Evolutionary conservation across 1,140 invertebrate species (phyloP).

Genomic region (Plodia interpunctella): DNA sequence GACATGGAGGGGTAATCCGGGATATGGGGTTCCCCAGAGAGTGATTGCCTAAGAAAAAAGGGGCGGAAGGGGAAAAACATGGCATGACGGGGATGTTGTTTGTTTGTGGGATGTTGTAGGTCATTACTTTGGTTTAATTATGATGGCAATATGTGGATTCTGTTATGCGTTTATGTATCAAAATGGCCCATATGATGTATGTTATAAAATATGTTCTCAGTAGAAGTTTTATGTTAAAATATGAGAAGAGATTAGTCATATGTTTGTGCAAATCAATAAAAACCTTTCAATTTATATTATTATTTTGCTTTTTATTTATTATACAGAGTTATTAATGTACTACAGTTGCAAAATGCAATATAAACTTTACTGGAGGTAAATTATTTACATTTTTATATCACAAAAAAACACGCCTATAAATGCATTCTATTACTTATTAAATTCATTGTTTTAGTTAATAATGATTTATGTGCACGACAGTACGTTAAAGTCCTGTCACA

Average conservation of each 20-base stretch:
- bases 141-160: not conserved
- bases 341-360: too few species aligned
- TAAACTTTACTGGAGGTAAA: too few species aligned
- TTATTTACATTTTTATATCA: too few species aligned
- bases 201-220: too few species aligned
- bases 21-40: not conserved
- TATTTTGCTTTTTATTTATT: too few species aligned
- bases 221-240: too few species aligned
- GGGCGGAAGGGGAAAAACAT: not conserved
- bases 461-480: conserved; percentile 24
- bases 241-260: too few species aligned
- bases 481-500: conserved; percentile 43
- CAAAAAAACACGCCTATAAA: too few species aligned
- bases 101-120: not conserved
- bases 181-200: not conserved
- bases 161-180: not conserved
- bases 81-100: not conserved
- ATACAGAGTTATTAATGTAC: too few species aligned
- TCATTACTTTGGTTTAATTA: not conserved
- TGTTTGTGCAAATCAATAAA: too few species aligned
- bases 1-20: conserved; percentile 5
- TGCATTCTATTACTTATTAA: not conserved
- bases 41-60: not conserved
- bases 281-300: too few species aligned
- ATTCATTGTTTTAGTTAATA: too few species aligned